Evolutionary conservation across 2,797 vertebrate genomes (phyloP), one percentile per base, ranked within the genome.

Genomic region (Eospalax fontanierii): DNA sequence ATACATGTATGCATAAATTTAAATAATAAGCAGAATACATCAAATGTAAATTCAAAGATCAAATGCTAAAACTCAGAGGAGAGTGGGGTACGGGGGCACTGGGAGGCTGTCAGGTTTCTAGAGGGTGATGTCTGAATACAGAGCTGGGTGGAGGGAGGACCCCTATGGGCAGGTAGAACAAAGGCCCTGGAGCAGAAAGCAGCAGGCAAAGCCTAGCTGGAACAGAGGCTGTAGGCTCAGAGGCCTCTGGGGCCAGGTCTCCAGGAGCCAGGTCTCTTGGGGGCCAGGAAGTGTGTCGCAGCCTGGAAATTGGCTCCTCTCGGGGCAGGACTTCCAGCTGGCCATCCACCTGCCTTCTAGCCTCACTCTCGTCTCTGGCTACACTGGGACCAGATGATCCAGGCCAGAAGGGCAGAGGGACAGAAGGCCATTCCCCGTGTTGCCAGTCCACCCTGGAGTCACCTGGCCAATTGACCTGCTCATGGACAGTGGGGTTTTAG

Each of bases 401-500:
- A 33, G 70, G 15, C 38, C 71, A 7, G 40, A 10, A 33, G 40
- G 63, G 76, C 61, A 19, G 38, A 38, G 76, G 9, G 35, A 21
- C 26, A 50, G 84, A 22, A 35, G 68, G 65, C 61, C 43, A 6
- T 15, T 33, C 70, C 21, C 35, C 63, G n/a, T 24, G 75, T 3
- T 19, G n/a, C 90, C 1, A 16, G 66, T 70, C 85, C 3, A 54
- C 87, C 57, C 79, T 4, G 68, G 46, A 93, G 87, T 85, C 83
- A 81, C 94, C 95, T 94, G 88, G 88, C 85, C 43, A 4, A 63
- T 71, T 0, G 19, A 43, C 90, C 46, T 46, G 87, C 65, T 66
- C 35, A 4, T 74, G 61, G 71, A 93, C 86, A 14, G 33, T 82
- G 82, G 93, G 40, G 54, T 95, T 97, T 91, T 93, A 92, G 93